These are phyloP conservation scores for Stenoptilia bipunctidactyla DNA, from an alignment of 2,888 invertebrate species.

Conservation along the genomic window DNA sequence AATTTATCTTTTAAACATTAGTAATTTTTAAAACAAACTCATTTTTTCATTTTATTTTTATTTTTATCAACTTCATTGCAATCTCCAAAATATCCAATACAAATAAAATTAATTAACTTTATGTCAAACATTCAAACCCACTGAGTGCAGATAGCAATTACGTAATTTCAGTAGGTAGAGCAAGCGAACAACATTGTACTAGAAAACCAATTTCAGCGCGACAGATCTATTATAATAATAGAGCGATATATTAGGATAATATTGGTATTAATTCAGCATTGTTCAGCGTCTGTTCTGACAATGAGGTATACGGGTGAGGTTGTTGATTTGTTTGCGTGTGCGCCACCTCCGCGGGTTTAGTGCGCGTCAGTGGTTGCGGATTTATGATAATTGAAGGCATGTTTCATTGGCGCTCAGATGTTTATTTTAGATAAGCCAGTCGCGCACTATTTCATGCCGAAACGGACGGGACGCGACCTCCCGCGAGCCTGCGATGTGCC, in stretches of 20 bases:
- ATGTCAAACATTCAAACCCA: too few species aligned
- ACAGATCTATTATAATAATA: constrained; percentile 1
- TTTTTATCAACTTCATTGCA: too few species aligned
- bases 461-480: constrained; percentile 59
- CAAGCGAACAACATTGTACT: not conserved
- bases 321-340: constrained; percentile 39
- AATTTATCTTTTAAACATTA: too few species aligned
- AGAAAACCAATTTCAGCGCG: not conserved
- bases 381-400: constrained; percentile 71
- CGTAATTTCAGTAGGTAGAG: too few species aligned
- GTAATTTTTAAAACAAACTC: too few species aligned
- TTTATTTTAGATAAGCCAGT: constrained; percentile 68
- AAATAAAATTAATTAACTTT: too few species aligned
- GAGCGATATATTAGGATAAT: constrained; percentile 1
- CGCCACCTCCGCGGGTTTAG: constrained; percentile 28
- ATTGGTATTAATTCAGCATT: not conserved
- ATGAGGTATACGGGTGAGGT: constrained; percentile 8
- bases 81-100: too few species aligned
- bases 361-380: constrained; percentile 52
- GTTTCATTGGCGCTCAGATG: constrained; percentile 67
- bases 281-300: constrained; percentile 1
- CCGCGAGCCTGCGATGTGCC: constrained; percentile 30
- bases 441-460: constrained; percentile 66
- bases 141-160: too few species aligned
- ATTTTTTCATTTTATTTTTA: too few species aligned